These are phyloP conservation scores for Limenitis camilla DNA, from an alignment of 2,888 invertebrate species.

Conservation along the genomic window DNA sequence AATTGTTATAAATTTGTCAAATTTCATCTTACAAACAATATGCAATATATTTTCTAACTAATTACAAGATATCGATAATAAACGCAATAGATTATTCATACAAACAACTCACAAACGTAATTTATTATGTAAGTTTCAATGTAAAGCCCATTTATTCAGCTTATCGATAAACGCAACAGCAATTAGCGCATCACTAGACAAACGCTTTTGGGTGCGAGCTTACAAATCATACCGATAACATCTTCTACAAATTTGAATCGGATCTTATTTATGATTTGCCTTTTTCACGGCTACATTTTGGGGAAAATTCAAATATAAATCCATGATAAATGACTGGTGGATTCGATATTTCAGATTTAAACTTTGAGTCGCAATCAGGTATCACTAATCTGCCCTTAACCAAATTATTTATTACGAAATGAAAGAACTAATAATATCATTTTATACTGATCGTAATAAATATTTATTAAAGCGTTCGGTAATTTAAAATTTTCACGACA, in stretches of 20 bases:
- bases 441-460: not conserved
- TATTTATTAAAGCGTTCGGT: not conserved
- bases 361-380: conserved; percentile 32
- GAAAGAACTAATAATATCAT: not conserved
- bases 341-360: conserved; percentile 53
- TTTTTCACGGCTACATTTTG: conserved; percentile 73
- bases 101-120: conserved; percentile 10
- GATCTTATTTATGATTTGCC: conserved; percentile 76
- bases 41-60: too few species aligned
- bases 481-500: conserved; percentile 47
- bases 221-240: conserved; percentile 73
- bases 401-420: not conserved
- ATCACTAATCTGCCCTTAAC: conserved; percentile 1
- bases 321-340: conserved; percentile 67
- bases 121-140: conserved; percentile 21
- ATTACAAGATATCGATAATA: conserved; percentile 1
- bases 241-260: conserved; percentile 76
- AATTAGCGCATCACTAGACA: conserved; percentile 72
- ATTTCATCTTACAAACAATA: too few species aligned
- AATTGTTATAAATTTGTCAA: too few species aligned
- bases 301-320: conserved; percentile 71
- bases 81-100: conserved; percentile 3
- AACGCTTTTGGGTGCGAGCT: conserved; percentile 70
- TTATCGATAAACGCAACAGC: conserved; percentile 45
- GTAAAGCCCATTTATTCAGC: conserved; percentile 19